Evolutionary conservation across 1,140 invertebrate genomes (phyloP).

Genomic region (Vollenhovia emeryi): DNA sequence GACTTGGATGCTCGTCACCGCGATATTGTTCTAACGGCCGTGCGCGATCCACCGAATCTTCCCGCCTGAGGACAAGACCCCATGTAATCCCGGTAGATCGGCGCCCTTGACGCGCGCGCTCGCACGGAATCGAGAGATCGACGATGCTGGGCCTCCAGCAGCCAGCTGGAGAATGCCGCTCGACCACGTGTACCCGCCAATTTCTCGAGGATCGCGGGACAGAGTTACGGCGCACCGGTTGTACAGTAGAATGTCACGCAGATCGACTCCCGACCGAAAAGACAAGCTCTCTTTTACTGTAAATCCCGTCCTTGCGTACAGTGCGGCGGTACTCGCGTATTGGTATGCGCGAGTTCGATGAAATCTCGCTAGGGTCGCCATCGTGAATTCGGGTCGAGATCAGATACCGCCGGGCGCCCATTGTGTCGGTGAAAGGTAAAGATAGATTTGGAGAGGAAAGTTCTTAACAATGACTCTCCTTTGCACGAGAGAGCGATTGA

Average conservation of each 20-base stretch:
- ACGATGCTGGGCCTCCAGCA: slow-evolving; percentile 33
- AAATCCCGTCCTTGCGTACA: background rate
- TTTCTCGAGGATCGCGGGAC: slow-evolving; percentile 39
- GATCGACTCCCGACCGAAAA: background rate
- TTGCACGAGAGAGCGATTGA: background rate
- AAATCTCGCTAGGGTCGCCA: slow-evolving; percentile 33
- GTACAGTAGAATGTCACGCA: slow-evolving; percentile 37
- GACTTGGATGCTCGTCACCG: slow-evolving; percentile 23
- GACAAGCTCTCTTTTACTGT: slow-evolving; percentile 22
- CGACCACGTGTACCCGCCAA: slow-evolving; percentile 35
- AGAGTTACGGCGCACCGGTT: slow-evolving; percentile 41
- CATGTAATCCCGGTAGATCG: slow-evolving; percentile 33
- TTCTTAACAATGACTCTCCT: background rate
- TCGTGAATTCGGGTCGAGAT: slow-evolving; percentile 43
- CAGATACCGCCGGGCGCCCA: background rate
- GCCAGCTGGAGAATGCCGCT: slow-evolving; percentile 44
- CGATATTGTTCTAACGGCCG: slow-evolving; percentile 17
- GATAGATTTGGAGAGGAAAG: slow-evolving; percentile 13
- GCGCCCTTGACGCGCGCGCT: slow-evolving; percentile 14
- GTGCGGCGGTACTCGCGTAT: background rate
- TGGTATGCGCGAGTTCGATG: slow-evolving; percentile 20
- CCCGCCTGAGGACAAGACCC: slow-evolving; percentile 21
- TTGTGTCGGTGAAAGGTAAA: slow-evolving; percentile 46
- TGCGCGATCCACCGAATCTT: slow-evolving; percentile 22
- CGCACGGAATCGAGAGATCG: slow-evolving; percentile 33